Evolutionary conservation across 35 echinoderm and acorn worm species (phyloP).

Genomic region (Diadema setosum): DNA sequence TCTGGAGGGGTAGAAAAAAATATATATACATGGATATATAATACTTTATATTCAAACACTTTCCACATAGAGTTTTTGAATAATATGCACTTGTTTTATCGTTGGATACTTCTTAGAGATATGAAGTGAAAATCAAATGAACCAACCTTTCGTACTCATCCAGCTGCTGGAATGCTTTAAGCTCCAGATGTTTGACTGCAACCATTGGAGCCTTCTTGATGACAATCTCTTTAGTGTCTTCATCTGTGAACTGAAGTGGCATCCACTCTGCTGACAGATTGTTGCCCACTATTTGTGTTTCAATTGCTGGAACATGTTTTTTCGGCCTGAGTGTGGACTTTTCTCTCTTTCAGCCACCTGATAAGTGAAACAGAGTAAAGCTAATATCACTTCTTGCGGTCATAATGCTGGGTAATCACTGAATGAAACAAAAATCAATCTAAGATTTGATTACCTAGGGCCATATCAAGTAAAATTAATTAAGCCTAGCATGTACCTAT

Average conservation of each 20-base stretch:
- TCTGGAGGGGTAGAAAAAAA: background rate
- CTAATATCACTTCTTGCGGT: too few species aligned
- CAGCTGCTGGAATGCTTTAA: background rate
- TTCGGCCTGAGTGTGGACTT: background rate
- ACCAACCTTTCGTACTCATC: background rate
- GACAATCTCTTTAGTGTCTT: background rate
- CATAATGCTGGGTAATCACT: too few species aligned
- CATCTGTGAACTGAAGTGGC: background rate
- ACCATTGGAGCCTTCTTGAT: background rate
- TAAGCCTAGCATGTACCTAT: too few species aligned
- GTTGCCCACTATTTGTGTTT: background rate
- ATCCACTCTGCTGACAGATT: background rate
- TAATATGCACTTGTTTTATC: background rate
- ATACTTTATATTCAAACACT: background rate
- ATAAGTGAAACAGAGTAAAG: too few species aligned
- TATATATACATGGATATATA: background rate
- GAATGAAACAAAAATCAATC: too few species aligned
- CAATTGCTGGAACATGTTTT: background rate
- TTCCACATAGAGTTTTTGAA: background rate
- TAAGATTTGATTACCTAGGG: too few species aligned
- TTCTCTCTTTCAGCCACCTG: background rate
- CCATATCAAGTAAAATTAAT: too few species aligned
- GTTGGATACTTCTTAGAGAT: background rate
- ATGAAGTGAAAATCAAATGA: background rate
- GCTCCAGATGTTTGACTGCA: background rate